phyloP scores from a whole-genome alignment of 2,888 invertebrate species.

The Drosophila austrosaltans region DNA sequence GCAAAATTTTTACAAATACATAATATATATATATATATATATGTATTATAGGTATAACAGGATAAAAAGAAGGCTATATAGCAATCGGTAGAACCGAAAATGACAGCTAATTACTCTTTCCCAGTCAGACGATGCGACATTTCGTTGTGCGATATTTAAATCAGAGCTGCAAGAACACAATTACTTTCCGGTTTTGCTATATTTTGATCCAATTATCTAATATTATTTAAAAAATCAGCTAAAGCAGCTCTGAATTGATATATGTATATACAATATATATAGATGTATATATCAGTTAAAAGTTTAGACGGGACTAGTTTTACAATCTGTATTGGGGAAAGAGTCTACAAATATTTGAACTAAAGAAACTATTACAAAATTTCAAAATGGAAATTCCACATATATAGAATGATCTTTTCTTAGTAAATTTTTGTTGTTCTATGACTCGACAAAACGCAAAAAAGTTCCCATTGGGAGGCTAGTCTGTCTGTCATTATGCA shows the following conservation, averaged over 20 bases:
- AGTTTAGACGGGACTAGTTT: constrained; percentile 14
- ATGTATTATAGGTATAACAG: constrained; percentile 55
- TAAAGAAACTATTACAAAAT: constrained; percentile 41
- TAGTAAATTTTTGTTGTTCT: constrained; percentile 11
- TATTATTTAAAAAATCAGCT: background rate
- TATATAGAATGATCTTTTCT: constrained; percentile 33
- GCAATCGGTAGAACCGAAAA: constrained; percentile 39
- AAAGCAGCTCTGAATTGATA: background rate
- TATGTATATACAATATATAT: background rate
- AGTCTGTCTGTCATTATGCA: constrained; percentile 34
- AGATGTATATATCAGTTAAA: constrained; percentile 1
- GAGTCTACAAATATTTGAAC: constrained; percentile 59
- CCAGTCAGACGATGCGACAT: constrained; percentile 19
- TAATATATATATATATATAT: constrained; percentile 7
- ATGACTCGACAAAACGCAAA: constrained; percentile 47
- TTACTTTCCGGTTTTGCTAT: background rate
- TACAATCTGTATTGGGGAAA: constrained; percentile 44
- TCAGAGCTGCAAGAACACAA: background rate
- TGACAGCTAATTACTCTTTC: constrained; percentile 40
- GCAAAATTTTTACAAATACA: constrained; percentile 1
- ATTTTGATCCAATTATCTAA: background rate
- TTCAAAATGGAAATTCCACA: constrained; percentile 33
- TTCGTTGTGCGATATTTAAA: constrained; percentile 3
- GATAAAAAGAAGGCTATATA: constrained; percentile 47
- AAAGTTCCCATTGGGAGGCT: constrained; percentile 36